These are phyloP conservation scores for Pogonus chalceus DNA, from an alignment of 1,140 invertebrate species.

Conservation along the genomic window DNA sequence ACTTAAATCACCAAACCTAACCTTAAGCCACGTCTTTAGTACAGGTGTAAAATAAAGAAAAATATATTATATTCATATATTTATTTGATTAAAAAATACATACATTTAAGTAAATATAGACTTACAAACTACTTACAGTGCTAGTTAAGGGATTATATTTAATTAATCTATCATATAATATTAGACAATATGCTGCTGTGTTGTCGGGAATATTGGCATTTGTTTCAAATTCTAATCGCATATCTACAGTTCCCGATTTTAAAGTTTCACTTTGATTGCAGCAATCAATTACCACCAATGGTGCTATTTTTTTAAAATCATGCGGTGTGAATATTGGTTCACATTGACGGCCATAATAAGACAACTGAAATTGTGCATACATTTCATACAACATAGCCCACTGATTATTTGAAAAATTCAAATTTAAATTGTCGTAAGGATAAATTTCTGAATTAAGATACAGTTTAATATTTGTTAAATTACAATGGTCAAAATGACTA, in stretches of 20 bases:
- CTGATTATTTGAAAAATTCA: constrained; percentile 23
- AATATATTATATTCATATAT: no score
- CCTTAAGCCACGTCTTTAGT: no score
- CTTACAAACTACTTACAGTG: no score
- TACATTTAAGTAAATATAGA: no score
- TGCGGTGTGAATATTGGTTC: constrained; percentile 11
- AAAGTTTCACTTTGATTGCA: constrained; percentile 27
- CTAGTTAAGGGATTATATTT: constrained; percentile 26
- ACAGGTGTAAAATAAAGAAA: no score
- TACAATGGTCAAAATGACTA: constrained; percentile 17
- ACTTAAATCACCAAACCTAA: no score
- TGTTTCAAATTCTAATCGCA: constrained; percentile 27
- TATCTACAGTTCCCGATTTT: constrained; percentile 24
- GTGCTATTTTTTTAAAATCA: constrained; percentile 17
- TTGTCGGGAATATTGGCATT: constrained; percentile 17
- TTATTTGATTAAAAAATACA: no score
- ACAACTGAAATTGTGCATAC: constrained; percentile 24
- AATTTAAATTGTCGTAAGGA: constrained; percentile 27
- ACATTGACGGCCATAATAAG: constrained; percentile 19
- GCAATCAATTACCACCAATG: constrained; percentile 27
- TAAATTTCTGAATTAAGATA: constrained; percentile 29
- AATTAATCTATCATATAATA: constrained; percentile 26
- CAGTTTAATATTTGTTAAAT: constrained; percentile 20
- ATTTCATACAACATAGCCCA: constrained; percentile 25
- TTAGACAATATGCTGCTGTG: constrained; percentile 30